These are phyloP conservation scores for Hyperopisus bebe DNA, from an alignment of 2,113 vertebrate genomes.

Conservation along the genomic window DNA sequence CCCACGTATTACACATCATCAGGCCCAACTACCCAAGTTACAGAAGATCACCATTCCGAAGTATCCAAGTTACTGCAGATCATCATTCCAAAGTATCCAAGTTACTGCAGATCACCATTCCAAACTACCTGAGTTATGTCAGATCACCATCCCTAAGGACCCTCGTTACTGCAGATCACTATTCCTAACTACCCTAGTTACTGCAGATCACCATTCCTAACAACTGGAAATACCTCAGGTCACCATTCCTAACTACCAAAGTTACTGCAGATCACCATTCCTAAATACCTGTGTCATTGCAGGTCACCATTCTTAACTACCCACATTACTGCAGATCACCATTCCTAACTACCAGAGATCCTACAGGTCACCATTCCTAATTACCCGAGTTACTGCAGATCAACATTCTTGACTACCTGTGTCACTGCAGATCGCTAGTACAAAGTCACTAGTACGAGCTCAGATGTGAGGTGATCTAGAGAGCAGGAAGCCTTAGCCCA, in stretches of 20 bases:
- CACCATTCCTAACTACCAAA: not conserved
- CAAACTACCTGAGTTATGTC: not conserved
- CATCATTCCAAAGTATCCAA: not conserved
- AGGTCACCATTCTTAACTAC: not conserved
- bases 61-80: not conserved
- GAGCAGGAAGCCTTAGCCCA: not conserved
- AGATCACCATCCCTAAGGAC: not conserved
- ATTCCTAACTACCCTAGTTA: not conserved
- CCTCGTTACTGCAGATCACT: not conserved
- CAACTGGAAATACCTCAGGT: too few species aligned
- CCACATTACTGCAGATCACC: not conserved
- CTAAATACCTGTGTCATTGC: not conserved
- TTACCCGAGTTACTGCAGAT: not conserved
- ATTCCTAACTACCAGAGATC: not conserved
- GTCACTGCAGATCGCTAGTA: not conserved
- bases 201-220: not conserved
- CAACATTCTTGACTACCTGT: not conserved
- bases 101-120: not conserved
- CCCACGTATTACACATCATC: not conserved
- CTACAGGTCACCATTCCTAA: not conserved
- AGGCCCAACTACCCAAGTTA: not conserved
- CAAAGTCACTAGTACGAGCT: not conserved
- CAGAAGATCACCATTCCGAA: not conserved
- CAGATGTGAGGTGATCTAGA: not conserved
- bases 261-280: not conserved